Evolutionary conservation across 2,797 vertebrate species (phyloP), one percentile per base, ranked within the genome.

Genomic region (Pipistrellus nathusii): DNA sequence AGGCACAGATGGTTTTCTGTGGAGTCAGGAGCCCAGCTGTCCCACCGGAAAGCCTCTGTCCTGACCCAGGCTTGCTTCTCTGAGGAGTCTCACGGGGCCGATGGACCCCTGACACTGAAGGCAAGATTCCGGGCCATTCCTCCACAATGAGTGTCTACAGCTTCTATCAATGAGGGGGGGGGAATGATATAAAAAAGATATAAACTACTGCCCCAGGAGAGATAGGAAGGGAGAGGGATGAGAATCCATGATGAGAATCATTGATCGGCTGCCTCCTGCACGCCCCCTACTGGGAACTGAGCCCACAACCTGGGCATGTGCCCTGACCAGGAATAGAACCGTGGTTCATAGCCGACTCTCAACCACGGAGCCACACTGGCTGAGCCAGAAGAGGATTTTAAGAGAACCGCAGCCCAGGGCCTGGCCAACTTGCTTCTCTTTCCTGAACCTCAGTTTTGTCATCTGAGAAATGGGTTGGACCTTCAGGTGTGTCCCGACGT

Each of bases 91-190:
- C 8, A 0, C 3, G 66, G 66, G 53, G 46, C 18, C 35, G 32
- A 0, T 0, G 0, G 41, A 30, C 0, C 12, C 30, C 20, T 1
- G 8, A 81, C 48, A 57, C 38, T 2, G 41, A 81, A 59, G 23
- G 12, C 53, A 35, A 82, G 46, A 18, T 2, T 46, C 71, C 23
- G 23, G 20, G 27, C 1, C 18, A 3, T 35, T 78, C 38, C 27
- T 35, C 46, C 35, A 23, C 44, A 30, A 6, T 1, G 8, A 32
- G 51, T 8, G 1, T 46, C 78, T 44, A 53, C 18, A 62, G 4
- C 69, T 15, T 55, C 20, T n/a, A 41, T 48, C 27, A 9, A 0
- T 0, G 0, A 3, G n/a, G 55, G 2, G 12, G 2, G n/a, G 38
- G 5, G n/a, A 14, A 46, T 11, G 32, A 48, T 71, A 51, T 32